Evolutionary conservation across 92 coral and sea anemone genomes (phyloP), one percentile per base, ranked within the genome.

Genomic region (Porites evermanni): DNA sequence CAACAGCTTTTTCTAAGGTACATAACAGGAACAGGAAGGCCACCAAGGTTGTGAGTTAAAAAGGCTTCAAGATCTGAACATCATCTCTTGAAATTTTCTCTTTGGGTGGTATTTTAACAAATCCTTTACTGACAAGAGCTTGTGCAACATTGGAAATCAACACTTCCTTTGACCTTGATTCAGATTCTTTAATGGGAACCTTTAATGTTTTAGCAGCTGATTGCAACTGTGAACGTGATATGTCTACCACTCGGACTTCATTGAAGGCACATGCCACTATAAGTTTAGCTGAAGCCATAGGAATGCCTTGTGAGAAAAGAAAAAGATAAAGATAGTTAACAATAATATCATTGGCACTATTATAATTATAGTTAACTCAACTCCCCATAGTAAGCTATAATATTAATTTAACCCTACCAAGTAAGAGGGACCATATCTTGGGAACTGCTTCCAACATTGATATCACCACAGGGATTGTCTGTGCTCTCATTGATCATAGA

Each of bases 201-300:
- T 76, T 76, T 20, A 60, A 56, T 23, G 53, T 77, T 59, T 77
- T 60, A 16, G 75, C 75, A 12, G 75, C 75, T 54, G 75, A 71
- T 71, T 71, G 75, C 32, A 71, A 26, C 75, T 71, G 75, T 71
- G 75, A 17, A 17, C 75, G 18, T 73, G 61, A 50, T 50, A 73
- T 50, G 63, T 73, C 78, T 19, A 26, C 53, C 19, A 26, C 38
- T 23, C 69, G 69, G 4, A 77, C 12, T 60, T 77, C 69, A 32
- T 77, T 77, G 80, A 77, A 77, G 50, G 65, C 80, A 77, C 80
- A 56, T 77, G 56, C 70, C 80, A 77, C 64, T 24, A 70, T 51
- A 70, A 70, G 74, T 70, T 9, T 70, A 47, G 53, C 74, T 70
- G 71, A 64, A 24, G 20, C 72, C 60, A 54, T 12, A 54, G 60